A percentile compares a stretch with the other conserved stretches of the same genome.
phyloP scores from a whole-genome alignment of 2,888 invertebrate genomes.

The Epistrophe grossulariae region DNA sequence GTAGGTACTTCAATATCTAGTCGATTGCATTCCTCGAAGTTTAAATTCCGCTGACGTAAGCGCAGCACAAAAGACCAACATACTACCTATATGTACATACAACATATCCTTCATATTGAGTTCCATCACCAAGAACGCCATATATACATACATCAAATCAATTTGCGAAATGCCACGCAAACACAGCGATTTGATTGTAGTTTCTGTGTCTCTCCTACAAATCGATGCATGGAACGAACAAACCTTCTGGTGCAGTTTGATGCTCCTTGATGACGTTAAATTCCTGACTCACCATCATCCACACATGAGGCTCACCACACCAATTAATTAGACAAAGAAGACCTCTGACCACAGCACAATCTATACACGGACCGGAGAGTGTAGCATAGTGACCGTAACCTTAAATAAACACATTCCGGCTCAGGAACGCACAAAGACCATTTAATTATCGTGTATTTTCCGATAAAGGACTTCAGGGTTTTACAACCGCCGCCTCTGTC shows the following conservation, averaged over 20 bases:
- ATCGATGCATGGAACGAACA: neutral
- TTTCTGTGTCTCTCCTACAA: conserved; percentile 18
- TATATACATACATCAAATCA: conserved; percentile 46
- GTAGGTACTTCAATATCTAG: neutral
- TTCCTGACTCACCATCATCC: conserved; percentile 40
- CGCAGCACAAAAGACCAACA: conserved; percentile 29
- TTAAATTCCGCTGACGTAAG: conserved; percentile 41
- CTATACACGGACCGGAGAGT: neutral
- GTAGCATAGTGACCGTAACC: conserved; percentile 32
- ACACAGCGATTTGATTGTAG: conserved; percentile 55
- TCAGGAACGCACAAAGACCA: conserved; percentile 54
- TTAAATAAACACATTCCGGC: conserved; percentile 65
- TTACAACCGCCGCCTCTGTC: conserved; percentile 23
- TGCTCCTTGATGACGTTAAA: conserved; percentile 42
- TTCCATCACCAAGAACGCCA: conserved; percentile 18
- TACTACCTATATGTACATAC: neutral
- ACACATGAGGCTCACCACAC: conserved; percentile 29
- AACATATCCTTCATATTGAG: conserved; percentile 12
- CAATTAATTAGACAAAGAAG: conserved; percentile 67
- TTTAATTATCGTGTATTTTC: conserved; percentile 65
- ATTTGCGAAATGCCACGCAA: conserved; percentile 61
- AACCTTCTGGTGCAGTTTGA: conserved; percentile 18
- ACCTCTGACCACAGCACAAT: conserved; percentile 32
- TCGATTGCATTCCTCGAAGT: conserved; percentile 12
- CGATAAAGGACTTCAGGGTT: conserved; percentile 41